Evolutionary conservation across 2,113 vertebrate species (phyloP), one percentile per base, ranked within the genome.

Genomic region (Aphyosemion australe): DNA sequence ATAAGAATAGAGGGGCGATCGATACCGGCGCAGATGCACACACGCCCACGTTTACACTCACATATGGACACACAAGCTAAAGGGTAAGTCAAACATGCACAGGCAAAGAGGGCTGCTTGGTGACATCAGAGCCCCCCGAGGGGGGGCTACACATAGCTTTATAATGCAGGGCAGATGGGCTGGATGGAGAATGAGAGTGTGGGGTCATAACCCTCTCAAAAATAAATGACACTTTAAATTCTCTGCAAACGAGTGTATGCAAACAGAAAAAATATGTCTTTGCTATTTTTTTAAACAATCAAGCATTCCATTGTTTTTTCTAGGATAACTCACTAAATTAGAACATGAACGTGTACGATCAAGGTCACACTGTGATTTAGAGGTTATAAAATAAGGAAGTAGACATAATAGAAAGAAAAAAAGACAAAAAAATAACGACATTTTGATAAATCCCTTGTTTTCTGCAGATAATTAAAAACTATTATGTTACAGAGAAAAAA

Each of bases 1-100:
- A 95, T 89, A 90, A 93, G 88, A 88, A 93, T 74, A 82, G 88
- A 88, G 90, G 89, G 91, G 88, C 84, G 82, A 97, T 96, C 95
- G 92, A 97, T 96, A 95, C 87, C 42, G 51, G 90, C 83, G 49
- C 64, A 68, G 51, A 69, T 64, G 31, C 77, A 58, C 72, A 71
- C 71, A 65, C 20, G 12, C 37, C 32, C 66, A 76, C 16, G 14
- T 70, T 73, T 61, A 76, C 69, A 80, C 84, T 19, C 61, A 62
- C 69, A 61, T 1, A 75, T 11, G 61, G 50, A 71, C 65, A 72
- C 80, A 58, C 65, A 61, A 20, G 64, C 42, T 83, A 78, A 78
- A 62, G 49, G 60, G 53, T 45, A 61, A 80, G 64, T 79, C 66
- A 86, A 82, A 83, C 65, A 78, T 56, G 69, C 59, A 74, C 34